phyloP scores from a whole-genome alignment of 2,888 invertebrate genomes.

The Spialia ferax region DNA sequence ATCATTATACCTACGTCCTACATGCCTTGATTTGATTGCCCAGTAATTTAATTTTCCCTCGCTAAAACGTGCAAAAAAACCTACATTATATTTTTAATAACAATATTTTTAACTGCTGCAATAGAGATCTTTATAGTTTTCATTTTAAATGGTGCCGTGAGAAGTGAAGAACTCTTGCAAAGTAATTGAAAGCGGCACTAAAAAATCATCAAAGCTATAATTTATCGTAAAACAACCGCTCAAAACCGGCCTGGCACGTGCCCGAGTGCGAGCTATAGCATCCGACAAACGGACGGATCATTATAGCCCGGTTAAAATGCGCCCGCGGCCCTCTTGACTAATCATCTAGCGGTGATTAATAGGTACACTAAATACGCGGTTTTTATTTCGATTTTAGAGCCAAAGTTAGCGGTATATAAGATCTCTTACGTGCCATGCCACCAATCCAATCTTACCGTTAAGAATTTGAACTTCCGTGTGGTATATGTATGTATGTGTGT shows the following conservation, averaged over 20 bases:
- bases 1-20: no score
- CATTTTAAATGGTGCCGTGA: constrained; percentile 21
- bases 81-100: background rate
- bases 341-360: constrained; percentile 78
- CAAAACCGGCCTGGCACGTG: constrained; percentile 68
- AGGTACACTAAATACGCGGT: constrained; percentile 46
- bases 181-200: constrained; percentile 36
- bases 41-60: no score
- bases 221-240: constrained; percentile 61
- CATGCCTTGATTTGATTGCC: no score
- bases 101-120: background rate
- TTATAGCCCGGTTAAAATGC: constrained; percentile 74
- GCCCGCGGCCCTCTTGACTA: constrained; percentile 73
- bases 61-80: no score
- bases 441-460: no score
- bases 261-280: constrained; percentile 68
- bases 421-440: no score
- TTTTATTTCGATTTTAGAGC: constrained; percentile 10
- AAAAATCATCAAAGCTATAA: constrained; percentile 64
- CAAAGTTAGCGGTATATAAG: no score
- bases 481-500: no score
- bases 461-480: no score
- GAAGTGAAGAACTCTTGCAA: constrained; percentile 15
- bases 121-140: background rate
- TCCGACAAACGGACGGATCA: constrained; percentile 76